Conservation (phyloP, 2,888 invertebrate species). For the Nephrocerus scutellatus region DNA sequence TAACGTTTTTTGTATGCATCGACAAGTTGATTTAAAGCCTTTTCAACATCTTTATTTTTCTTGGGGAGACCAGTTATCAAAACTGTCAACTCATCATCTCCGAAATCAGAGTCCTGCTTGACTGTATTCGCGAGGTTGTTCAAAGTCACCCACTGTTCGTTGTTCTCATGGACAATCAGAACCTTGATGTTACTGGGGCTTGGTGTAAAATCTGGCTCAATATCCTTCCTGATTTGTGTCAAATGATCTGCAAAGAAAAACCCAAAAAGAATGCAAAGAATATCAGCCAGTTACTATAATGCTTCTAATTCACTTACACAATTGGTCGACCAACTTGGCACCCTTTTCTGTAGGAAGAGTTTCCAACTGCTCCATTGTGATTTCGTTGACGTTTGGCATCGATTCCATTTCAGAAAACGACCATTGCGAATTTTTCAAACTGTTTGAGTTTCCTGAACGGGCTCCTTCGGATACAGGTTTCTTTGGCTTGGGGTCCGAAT, state of each 20-base stretch:
- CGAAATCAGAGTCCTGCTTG: slow-evolving; percentile 30
- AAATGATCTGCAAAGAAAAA: slow-evolving; percentile 28
- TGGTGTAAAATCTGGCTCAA: slow-evolving; percentile 32
- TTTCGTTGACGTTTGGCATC: slow-evolving; percentile 33
- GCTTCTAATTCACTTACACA: too few relatives aligned
- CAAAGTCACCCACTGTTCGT: slow-evolving; percentile 29
- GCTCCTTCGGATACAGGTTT: slow-evolving; percentile 14
- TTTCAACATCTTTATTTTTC: slow-evolving; percentile 30
- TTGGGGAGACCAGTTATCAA: slow-evolving; percentile 38
- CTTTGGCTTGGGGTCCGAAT: slow-evolving; percentile 17
- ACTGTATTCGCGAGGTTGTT: slow-evolving; percentile 28
- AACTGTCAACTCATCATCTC: slow-evolving; percentile 38
- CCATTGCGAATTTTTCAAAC: slow-evolving; percentile 35
- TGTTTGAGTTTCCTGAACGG: slow-evolving; percentile 23
- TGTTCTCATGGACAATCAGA: slow-evolving; percentile 28
- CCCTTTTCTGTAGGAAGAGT: slow-evolving; percentile 32
- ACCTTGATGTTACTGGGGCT: slow-evolving; percentile 30
- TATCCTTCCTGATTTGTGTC: slow-evolving; percentile 31
- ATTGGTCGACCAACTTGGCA: slow-evolving; percentile 31
- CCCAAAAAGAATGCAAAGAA: not conserved
- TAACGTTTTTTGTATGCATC: slow-evolving; percentile 38
- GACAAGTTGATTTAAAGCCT: slow-evolving; percentile 31
- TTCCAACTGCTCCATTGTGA: slow-evolving; percentile 32
- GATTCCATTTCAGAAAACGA: slow-evolving; percentile 29
- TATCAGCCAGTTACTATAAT: too few relatives aligned